Evolutionary conservation across 2,113 vertebrate genomes (phyloP).

Genomic region (Aspiorhynchus laticeps): DNA sequence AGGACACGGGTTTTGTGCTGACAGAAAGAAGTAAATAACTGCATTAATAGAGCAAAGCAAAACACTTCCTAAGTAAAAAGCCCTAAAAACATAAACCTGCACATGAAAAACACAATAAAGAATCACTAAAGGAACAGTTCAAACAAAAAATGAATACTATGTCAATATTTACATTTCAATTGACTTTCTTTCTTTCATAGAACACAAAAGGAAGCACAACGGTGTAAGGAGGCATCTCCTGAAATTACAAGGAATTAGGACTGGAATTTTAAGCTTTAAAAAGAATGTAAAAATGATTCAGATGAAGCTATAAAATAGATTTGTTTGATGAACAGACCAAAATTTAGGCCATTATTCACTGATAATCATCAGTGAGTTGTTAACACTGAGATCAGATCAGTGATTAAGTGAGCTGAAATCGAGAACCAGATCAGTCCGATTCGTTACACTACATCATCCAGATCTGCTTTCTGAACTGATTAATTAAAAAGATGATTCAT

Average conservation of each 20-base stretch:
- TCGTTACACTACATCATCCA: background rate
- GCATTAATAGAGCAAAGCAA: slow-evolving; percentile 1
- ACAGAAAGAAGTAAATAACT: background rate
- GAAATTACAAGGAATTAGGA: background rate
- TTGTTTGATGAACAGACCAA: too few relatives aligned
- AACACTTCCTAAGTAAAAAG: background rate
- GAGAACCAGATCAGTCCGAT: background rate
- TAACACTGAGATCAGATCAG: background rate
- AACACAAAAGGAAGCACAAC: background rate
- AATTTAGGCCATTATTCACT: too few relatives aligned
- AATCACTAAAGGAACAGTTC: background rate
- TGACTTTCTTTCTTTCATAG: background rate
- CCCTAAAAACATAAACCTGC: background rate
- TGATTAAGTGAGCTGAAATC: background rate
- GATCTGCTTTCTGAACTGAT: background rate
- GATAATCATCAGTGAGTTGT: background rate
- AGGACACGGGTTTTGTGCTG: background rate
- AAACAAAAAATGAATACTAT: background rate
- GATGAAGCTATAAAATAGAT: background rate
- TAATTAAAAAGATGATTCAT: background rate
- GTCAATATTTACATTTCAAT: background rate
- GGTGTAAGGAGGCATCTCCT: background rate
- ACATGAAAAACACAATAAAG: background rate
- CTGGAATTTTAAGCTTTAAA: background rate
- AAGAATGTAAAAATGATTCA: background rate